Evolutionary conservation across 2,888 invertebrate genomes (phyloP), one percentile per base, ranked within the genome.

Genomic region (Agonopterix subpropinquella): DNA sequence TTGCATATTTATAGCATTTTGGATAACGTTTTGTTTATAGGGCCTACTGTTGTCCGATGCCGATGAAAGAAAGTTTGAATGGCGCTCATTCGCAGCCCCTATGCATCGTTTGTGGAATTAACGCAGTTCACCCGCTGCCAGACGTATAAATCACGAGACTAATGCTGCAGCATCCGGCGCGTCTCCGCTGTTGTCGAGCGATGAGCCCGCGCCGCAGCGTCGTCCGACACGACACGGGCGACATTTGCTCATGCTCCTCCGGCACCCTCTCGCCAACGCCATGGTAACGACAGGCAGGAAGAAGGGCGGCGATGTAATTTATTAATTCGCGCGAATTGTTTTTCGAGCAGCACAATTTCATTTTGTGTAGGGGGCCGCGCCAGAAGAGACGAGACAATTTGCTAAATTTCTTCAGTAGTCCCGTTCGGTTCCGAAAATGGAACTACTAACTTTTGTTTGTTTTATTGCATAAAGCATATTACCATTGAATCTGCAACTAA

Each of bases 81-180:
- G 64, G 54, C 51, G 56, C 55, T 57, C 51, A 53, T 56, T 56
- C 58, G 55, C 62, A 61, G 61, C 73, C 73, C 71, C 67, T 67
- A 61, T 67, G 74, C 64, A 80, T 81, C 80, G 79, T 81, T 74
- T 72, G 70, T 67, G 70, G 78, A 73, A 77, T 84, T 77, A 82
- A 70, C 74, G 72, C 69, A 70, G 66, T 64, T 73, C 72, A 72
- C 74, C 70, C 70, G 70, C 67, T 64, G 74, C 79, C 86, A 88
- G 87, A 87, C 86, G 67, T 76, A 88, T 88, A 88, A 88, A 88
- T 88, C 86, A 87, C 67, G 61, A 57, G 62, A 68, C 73, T 84
- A 85, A 86, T 80, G 79, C 84, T 70, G 68, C 77, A 77, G 79
- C 81, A 81, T 86, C 85, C 86, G 85, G 77, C 70, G 74, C 68